Percentiles rank a stretch among this genome's conserved stretches.
Evolutionary conservation across 1,140 invertebrate genomes (phyloP).

Genomic region (Lutraria rhynchaena): DNA sequence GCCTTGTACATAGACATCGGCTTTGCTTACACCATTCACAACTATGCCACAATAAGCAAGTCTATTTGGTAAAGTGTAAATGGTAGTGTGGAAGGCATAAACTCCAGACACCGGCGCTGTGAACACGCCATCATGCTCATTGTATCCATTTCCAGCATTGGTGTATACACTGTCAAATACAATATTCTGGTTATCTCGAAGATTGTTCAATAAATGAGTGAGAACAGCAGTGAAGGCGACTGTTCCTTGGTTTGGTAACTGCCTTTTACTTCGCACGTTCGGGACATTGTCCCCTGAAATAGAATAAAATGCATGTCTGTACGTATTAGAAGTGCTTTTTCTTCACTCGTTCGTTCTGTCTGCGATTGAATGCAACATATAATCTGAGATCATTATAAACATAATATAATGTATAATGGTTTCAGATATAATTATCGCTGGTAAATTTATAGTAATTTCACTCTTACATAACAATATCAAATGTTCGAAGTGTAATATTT

Average conservation of each 20-base stretch:
- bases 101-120: background rate
- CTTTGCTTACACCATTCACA: slow-evolving; percentile 2
- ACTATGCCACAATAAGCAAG: background rate
- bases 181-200: background rate
- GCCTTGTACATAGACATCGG: background rate
- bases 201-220: background rate
- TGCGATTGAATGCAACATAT: no score
- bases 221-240: background rate
- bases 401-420: no score
- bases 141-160: background rate
- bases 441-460: no score
- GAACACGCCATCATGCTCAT: background rate
- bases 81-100: background rate
- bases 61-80: background rate
- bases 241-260: background rate
- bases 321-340: no score
- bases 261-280: no score
- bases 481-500: no score
- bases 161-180: background rate
- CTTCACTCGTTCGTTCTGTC: no score
- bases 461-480: no score
- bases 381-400: no score
- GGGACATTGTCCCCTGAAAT: no score
- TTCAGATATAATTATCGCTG: no score
- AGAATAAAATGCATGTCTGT: no score